Evolutionary conservation across 2,113 vertebrate species (phyloP), one percentile per base, ranked within the genome.

Genomic region (Pseudopipra pipra): DNA sequence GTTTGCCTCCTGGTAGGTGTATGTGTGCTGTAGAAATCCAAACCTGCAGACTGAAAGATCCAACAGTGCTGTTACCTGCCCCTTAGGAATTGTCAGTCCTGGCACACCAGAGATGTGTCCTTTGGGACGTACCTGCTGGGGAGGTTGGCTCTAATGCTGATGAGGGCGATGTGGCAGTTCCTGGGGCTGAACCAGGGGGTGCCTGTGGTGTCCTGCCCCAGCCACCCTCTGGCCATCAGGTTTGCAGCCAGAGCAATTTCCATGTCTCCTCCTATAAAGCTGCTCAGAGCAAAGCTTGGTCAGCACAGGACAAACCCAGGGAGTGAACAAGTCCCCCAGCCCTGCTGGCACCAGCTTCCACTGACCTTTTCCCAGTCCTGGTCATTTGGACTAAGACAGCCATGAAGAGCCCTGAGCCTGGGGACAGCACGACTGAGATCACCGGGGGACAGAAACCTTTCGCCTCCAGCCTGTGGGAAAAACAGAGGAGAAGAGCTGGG

Each of bases 331-430:
- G 61, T 28, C 12, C 33, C 37, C 71, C 75, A 61, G 61, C 35
- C 7, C 4, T 25, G 5, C 22, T 22, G 25, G 24, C 12, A 20
- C 20, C 6, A 0, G 9, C 3, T 33, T 22, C 25, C 5, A 6
- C 90, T 93, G 49, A 98, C 96, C 97, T 98, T 80, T 96, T 97
- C 82, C 96, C 97, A 8, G 61, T 6, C 9, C 96, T 91, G 74
- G 89, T 93, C 71, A 95, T 91, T 82, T 79, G 91, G 4, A 76
- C 39, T 39, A 81, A 55, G 21, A 97, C 33, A 3, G 72, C 68
- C 70, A 95, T 30, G 51, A 70, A 83, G 37, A 97, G 30, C n/a
- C 95, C 96, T 1, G 6, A 66, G 19, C 22, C 71, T 0, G 56
- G 75, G 0, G 20, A 15, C 3, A 94, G 55, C 8, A 2, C 30